phyloP scores from a whole-genome alignment of 2,888 invertebrate genomes.

The Cantharis flavilabris region DNA sequence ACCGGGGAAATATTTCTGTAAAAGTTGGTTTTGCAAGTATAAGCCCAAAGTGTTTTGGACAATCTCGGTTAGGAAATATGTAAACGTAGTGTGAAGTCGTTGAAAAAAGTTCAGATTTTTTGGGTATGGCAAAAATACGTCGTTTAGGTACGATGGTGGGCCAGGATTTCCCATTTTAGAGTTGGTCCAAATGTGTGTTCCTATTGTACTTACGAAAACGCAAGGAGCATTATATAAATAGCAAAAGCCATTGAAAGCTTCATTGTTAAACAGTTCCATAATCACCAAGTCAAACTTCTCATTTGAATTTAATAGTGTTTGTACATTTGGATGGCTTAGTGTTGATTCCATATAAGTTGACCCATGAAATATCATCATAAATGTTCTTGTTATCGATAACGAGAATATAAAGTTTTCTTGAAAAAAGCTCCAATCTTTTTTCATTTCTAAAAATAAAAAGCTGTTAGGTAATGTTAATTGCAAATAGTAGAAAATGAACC shows the following conservation, averaged over 20 bases:
- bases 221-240: slow-evolving; percentile 46
- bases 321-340: neutral
- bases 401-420: neutral
- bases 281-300: slow-evolving; percentile 42
- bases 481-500: neutral
- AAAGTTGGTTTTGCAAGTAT: slow-evolving; percentile 21
- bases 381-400: neutral
- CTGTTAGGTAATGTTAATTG: neutral
- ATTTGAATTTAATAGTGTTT: neutral
- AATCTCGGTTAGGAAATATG: slow-evolving; percentile 28
- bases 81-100: slow-evolving; percentile 59
- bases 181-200: slow-evolving; percentile 53
- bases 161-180: slow-evolving; percentile 56
- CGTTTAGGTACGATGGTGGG: slow-evolving; percentile 58
- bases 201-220: slow-evolving; percentile 51
- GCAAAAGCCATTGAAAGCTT: slow-evolving; percentile 52
- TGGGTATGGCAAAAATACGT: slow-evolving; percentile 51
- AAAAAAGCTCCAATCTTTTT: neutral
- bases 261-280: slow-evolving; percentile 57
- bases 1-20: slow-evolving; percentile 33
- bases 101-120: slow-evolving; percentile 59
- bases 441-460: neutral
- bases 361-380: neutral
- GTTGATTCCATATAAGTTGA: neutral
- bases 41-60: slow-evolving; percentile 27